Evolutionary conservation across 1,140 invertebrate genomes (phyloP).

Genomic region (Maconellicoccus hirsutus): DNA sequence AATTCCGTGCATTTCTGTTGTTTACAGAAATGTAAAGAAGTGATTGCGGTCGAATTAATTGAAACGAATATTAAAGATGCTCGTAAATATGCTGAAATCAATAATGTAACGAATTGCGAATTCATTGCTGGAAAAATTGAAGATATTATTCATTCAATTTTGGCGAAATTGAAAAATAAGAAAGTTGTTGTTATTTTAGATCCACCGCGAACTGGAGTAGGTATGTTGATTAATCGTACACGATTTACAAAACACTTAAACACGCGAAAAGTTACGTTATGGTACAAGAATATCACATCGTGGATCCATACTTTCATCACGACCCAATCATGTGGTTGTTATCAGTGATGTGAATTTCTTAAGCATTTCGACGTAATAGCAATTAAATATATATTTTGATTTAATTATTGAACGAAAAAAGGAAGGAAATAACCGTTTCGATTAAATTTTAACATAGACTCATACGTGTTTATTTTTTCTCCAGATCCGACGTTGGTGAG

Average conservation of each 20-base stretch:
- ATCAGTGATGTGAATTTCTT: too few relatives aligned
- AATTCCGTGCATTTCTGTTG: conserved; percentile 1
- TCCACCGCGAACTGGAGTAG: conserved; percentile 83
- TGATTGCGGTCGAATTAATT: conserved; percentile 83
- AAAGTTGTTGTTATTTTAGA: conserved; percentile 82
- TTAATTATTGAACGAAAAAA: too few relatives aligned
- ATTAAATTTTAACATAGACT: background rate
- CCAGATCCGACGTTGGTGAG: conserved; percentile 38
- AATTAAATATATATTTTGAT: too few relatives aligned
- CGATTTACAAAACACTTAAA: too few relatives aligned
- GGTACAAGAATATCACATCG: too few relatives aligned
- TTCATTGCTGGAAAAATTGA: conserved; percentile 87
- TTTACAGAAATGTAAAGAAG: conserved; percentile 56
- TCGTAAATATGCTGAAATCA: conserved; percentile 65
- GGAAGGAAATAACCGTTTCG: background rate
- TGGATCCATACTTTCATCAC: too few relatives aligned
- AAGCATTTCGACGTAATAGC: too few relatives aligned
- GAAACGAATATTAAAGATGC: conserved; percentile 82
- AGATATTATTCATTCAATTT: conserved; percentile 62
- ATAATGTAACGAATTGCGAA: conserved; percentile 68
- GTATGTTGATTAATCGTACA: conserved; percentile 39
- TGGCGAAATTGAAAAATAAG: conserved; percentile 40
- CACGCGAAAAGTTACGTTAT: too few relatives aligned
- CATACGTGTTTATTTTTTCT: conserved; percentile 26
- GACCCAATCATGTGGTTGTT: too few relatives aligned